These are phyloP conservation scores for Hylyphantes graminicola DNA, from an alignment of 1,140 invertebrate genomes.

Conservation along the genomic window DNA sequence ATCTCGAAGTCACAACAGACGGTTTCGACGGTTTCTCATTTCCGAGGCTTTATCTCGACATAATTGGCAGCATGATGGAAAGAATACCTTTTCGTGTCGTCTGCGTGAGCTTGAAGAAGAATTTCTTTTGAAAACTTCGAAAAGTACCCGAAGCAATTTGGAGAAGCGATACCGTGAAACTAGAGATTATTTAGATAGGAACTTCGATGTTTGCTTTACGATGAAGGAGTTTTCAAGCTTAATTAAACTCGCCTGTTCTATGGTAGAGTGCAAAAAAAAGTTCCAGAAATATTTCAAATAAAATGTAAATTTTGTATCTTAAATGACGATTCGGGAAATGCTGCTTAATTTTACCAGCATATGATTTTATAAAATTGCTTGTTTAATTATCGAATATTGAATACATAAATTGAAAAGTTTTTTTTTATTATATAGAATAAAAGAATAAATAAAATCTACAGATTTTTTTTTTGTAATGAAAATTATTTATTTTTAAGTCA, in stretches of 20 bases:
- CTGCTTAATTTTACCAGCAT: no score
- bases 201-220: no score
- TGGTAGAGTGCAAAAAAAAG: no score
- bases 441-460: not conserved
- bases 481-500: not conserved
- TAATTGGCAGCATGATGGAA: conserved; percentile 19
- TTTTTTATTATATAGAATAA: not conserved
- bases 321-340: no score
- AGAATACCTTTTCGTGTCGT: not conserved
- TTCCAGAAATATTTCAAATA: no score
- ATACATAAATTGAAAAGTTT: not conserved
- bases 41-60: conserved; percentile 2
- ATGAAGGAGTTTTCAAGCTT: no score
- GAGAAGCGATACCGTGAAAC: no score
- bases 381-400: no score
- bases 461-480: not conserved
- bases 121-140: not conserved
- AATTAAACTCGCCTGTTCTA: no score
- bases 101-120: not conserved
- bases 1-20: not conserved
- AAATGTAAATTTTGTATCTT: no score
- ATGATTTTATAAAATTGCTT: no score
- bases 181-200: no score
- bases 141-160: not conserved
- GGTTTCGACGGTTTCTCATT: conserved; percentile 8